These are phyloP conservation scores for Myotis vivesi DNA, from an alignment of 2,797 vertebrate species.

Conservation along the genomic window DNA sequence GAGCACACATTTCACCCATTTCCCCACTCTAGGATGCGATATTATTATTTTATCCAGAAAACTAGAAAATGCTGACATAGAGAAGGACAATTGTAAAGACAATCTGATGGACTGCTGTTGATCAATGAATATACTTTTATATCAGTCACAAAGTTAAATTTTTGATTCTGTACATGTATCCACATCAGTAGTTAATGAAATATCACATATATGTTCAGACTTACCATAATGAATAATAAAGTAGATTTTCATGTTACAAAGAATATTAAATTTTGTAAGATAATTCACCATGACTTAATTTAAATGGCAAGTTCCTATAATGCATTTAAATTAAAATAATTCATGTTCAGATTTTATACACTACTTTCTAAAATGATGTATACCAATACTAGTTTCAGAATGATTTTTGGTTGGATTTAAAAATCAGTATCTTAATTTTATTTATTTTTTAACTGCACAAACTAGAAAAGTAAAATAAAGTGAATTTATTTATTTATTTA, in stretches of 20 bases:
- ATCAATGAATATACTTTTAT: neutral
- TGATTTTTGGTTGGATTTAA: neutral
- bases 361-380: neutral
- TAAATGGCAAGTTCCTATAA: neutral
- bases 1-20: neutral
- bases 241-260: neutral
- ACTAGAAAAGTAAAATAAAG: conserved; percentile 8
- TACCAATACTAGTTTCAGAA: neutral
- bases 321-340: neutral
- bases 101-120: neutral
- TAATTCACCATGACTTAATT: neutral
- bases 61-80: neutral
- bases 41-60: neutral
- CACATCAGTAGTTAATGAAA: neutral
- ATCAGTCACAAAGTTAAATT: neutral
- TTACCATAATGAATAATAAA: neutral
- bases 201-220: neutral
- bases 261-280: neutral
- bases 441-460: conserved; percentile 12
- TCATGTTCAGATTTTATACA: neutral
- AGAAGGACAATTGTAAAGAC: neutral
- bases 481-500: conserved; percentile 21
- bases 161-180: neutral
- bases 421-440: neutral
- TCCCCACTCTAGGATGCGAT: neutral